Base-by-base conservation (phyloP, 1,140 invertebrate genomes). In the Physella acuta region DNA sequence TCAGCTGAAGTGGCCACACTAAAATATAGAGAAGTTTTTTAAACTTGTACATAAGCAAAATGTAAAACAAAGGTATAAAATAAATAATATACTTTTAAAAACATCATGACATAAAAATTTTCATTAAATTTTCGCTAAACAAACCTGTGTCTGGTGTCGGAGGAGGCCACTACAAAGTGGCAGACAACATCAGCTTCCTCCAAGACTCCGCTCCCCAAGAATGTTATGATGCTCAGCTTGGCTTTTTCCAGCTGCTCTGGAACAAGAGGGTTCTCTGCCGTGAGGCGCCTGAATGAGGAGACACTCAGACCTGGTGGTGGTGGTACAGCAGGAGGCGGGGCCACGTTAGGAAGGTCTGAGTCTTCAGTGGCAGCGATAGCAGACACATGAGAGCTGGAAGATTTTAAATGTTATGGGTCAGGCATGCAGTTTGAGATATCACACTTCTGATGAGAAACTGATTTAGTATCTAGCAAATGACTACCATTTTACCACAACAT, bases 211-310 rank as follows among this genome's bases (percentile, higher is more conserved):
- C 89, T 88, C 36, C 89, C 88, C 53, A 96, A 85, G 77, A 95
- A 94, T 76, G 92, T 93, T 2, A 95, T 88, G 69, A 95, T 90
- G 56, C 91, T 91, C 67, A 92, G 79, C 83, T 94, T 94, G 11
- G 89, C 88, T 85, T 91, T 89, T 84, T 95, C 93, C 56, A 95
- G 85, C 78, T 93, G 89, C 76, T 95, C 93, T n/a, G 93, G 89
- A 68, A 89, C 90, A 71, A 91, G 86, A 31, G 91, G 88, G 78
- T 87, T 89, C 76, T 93, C 92, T 56, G 90, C 90, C 16, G 90
- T 90, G 2, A 94, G 89, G 71, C 92, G 88, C 83, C 93, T 94
- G 78, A 92, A 93, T 20, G 90, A 89, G 76, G 90, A 89, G 73
- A 90, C 88, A 81, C 90, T 93, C 84, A 96, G 88, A 1, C 92